A percentile compares a stretch with the other conserved stretches of the same genome.
Evolutionary conservation across 2,113 vertebrate genomes (phyloP).

Genomic region (Pholis gunnellus): DNA sequence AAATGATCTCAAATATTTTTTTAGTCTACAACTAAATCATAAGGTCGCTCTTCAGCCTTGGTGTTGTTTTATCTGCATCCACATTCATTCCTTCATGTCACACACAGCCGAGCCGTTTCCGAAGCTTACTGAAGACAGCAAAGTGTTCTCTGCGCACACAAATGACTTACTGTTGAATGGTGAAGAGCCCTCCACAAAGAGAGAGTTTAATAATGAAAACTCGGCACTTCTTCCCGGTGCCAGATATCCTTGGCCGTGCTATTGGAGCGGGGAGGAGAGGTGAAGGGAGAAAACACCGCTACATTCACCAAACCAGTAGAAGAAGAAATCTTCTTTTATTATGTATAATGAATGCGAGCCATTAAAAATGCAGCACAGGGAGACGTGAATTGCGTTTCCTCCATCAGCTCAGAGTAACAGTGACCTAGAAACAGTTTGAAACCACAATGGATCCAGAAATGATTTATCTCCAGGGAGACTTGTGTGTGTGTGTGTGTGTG

Average conservation of each 20-base stretch:
- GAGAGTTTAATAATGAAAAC: slow-evolving; percentile 42
- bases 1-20: background rate
- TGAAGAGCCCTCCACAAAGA: slow-evolving; percentile 20
- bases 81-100: background rate
- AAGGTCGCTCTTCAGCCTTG: background rate
- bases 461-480: slow-evolving; percentile 25
- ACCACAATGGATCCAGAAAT: background rate
- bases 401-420: slow-evolving; percentile 34
- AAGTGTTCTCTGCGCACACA: background rate
- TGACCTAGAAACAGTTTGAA: slow-evolving; percentile 65
- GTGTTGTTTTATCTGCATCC: background rate
- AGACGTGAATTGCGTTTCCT: slow-evolving; percentile 37
- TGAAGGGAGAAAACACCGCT: slow-evolving; percentile 28
- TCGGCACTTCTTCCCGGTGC: background rate
- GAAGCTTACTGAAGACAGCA: background rate
- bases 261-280: background rate
- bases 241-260: background rate
- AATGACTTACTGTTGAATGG: slow-evolving; percentile 13
- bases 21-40: background rate
- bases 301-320: slow-evolving; percentile 23
- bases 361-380: slow-evolving; percentile 67
- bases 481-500: background rate
- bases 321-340: background rate
- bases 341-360: slow-evolving; percentile 59
- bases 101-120: slow-evolving; percentile 18